These are phyloP conservation scores for Sesamia inferens DNA, from an alignment of 2,888 invertebrate genomes.

Conservation along the genomic window DNA sequence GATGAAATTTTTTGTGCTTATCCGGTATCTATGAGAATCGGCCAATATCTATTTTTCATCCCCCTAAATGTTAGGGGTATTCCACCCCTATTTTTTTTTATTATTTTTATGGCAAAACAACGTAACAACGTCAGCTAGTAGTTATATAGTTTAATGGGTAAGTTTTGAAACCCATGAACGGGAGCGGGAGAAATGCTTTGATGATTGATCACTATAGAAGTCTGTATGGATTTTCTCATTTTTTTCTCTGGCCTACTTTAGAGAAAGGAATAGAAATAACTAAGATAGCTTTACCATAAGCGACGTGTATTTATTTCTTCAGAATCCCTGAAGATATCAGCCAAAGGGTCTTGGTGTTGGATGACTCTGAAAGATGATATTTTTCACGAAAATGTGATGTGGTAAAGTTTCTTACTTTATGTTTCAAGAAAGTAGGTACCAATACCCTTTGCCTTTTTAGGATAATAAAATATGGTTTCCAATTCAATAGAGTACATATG, in stretches of 20 bases:
- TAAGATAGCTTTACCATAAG: not conserved
- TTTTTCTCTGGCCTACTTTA: not conserved
- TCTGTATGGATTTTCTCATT: not conserved
- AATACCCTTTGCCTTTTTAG: constrained; percentile 15
- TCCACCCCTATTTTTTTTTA: no score
- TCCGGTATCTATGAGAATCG: no score
- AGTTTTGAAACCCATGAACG: no score
- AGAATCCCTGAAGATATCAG: constrained; percentile 33
- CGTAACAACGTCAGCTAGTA: no score
- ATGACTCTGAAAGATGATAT: constrained; percentile 36
- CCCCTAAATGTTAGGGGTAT: no score
- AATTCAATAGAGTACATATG: not conserved
- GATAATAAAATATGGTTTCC: constrained; percentile 16
- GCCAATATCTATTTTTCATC: no score
- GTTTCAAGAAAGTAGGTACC: constrained; percentile 3
- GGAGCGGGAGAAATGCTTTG: no score
- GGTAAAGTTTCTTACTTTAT: constrained; percentile 39
- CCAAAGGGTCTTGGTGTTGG: constrained; percentile 15
- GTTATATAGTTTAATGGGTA: no score
- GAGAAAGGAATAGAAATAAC: constrained; percentile 1
- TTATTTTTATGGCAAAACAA: no score
- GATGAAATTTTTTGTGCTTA: no score
- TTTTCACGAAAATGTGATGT: constrained; percentile 23
- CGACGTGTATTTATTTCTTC: not conserved
- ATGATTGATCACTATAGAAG: no score